These are phyloP conservation scores for Papilio gigon DNA, from an alignment of 2,888 invertebrate species.

Conservation along the genomic window DNA sequence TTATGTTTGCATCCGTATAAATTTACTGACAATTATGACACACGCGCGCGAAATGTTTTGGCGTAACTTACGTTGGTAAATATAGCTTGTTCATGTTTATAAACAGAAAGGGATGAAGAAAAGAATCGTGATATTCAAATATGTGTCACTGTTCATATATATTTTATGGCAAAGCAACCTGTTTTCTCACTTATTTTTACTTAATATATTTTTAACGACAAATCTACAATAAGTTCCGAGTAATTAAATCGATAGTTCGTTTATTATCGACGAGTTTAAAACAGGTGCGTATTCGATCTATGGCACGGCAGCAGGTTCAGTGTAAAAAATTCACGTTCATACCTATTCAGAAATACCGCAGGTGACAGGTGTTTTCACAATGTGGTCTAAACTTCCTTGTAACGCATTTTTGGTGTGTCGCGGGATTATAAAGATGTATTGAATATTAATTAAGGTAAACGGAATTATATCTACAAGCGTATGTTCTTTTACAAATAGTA, in stretches of 20 bases:
- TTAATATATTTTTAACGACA: background rate
- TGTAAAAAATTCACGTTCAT: slow-evolving; percentile 3
- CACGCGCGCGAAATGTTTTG: background rate
- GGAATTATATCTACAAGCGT: too few relatives aligned
- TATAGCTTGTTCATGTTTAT: background rate
- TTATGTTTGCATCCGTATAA: slow-evolving; percentile 15
- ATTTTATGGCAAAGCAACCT: background rate
- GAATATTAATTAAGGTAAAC: background rate
- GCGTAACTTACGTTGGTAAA: background rate
- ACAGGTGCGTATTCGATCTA: background rate
- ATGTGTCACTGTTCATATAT: background rate
- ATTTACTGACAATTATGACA: slow-evolving; percentile 5
- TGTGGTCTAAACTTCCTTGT: background rate
- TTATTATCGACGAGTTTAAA: background rate
- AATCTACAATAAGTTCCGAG: background rate
- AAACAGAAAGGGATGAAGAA: background rate
- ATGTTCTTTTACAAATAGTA: too few relatives aligned
- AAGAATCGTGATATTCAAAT: background rate
- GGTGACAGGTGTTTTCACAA: background rate
- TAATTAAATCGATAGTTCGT: background rate
- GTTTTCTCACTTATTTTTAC: background rate
- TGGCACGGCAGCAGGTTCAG: background rate
- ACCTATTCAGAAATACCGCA: slow-evolving; percentile 5
- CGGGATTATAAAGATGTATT: background rate
- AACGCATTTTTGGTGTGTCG: background rate